Base-by-base conservation (phyloP, 2,888 invertebrate genomes). In the Drosophila paranaensis region DNA sequence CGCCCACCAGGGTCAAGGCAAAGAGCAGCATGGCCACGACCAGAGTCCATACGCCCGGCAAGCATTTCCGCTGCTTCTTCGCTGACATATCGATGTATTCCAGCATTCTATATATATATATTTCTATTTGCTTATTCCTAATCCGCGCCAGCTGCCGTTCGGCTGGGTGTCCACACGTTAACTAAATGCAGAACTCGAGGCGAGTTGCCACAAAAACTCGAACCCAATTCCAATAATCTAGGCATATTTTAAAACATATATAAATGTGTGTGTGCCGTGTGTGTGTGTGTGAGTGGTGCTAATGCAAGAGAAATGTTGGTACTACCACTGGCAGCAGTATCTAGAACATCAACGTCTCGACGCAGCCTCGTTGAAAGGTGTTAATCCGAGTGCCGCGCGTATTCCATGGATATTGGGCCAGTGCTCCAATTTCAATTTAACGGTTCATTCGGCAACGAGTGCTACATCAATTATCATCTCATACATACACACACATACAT, bases 401-500 rank as follows among this genome's bases (percentile, higher is more conserved):
- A 68, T 53, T 54, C 53, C 69, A 53, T 58, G 65, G 62, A 77
- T 82, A 78, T 75, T 80, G 86, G 70, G 68, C 70, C 81, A 82
- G 37, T 86, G 86, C 81, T 86, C 86, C 48, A 86, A 79, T 64
- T 86, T 88, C 54, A 42, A 67, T 82, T 88, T 86, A 86, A 86
- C 86, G 90, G 86, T 86, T 85, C 78, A 82, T 84, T 69, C 76
- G 56, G 37, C 79, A 39, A 39, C 65, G 72, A 82, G 74, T 82
- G 86, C 74, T 75, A 55, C 62, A 51, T 55, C 81, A 86, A 86
- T 86, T 86, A 89, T 61, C 88, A 88, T 53, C 66, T 60, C 40
- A 40, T 14, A 46, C 13, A 53, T 54, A 56, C 30, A 62, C 63
- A 55, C 48, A 25, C 8, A 40, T 16, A 33, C 53, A 6, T 27